Conservation (phyloP, 2,113 vertebrate genomes). For the Albula goreensis region DNA sequence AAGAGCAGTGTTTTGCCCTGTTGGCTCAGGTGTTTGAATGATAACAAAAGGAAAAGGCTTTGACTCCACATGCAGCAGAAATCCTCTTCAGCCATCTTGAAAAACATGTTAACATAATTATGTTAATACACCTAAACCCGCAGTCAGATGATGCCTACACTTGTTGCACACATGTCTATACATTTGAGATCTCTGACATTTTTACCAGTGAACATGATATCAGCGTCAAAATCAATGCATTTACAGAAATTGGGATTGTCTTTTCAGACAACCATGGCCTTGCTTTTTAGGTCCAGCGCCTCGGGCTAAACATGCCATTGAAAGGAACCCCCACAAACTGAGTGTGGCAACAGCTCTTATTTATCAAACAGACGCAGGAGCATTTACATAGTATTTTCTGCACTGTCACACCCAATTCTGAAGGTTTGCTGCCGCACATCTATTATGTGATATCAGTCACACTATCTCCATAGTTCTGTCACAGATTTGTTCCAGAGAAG, state of each 20-base stretch:
- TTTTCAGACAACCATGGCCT: neutral
- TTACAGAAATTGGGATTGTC: neutral
- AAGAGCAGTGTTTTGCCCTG: neutral
- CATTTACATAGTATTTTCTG: neutral
- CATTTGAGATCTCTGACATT: neutral
- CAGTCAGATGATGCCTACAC: neutral
- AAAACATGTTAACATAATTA: neutral
- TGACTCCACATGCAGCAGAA: neutral
- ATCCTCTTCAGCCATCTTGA: neutral
- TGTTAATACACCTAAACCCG: neutral
- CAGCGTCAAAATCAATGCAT: neutral
- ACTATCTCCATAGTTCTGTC: neutral
- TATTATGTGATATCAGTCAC: neutral
- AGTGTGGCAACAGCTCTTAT: neutral
- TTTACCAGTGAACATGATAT: neutral
- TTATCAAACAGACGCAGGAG: neutral
- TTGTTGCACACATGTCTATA: neutral
- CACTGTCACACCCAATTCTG: neutral
- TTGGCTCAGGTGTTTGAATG: neutral
- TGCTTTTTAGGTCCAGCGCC: neutral
- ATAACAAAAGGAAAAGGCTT: neutral
- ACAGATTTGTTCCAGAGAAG: neutral
- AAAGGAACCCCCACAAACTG: neutral
- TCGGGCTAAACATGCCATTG: neutral
- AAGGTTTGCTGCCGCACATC: neutral